phyloP scores from a whole-genome alignment of 1,140 invertebrate species.

The Grapholita molesta region DNA sequence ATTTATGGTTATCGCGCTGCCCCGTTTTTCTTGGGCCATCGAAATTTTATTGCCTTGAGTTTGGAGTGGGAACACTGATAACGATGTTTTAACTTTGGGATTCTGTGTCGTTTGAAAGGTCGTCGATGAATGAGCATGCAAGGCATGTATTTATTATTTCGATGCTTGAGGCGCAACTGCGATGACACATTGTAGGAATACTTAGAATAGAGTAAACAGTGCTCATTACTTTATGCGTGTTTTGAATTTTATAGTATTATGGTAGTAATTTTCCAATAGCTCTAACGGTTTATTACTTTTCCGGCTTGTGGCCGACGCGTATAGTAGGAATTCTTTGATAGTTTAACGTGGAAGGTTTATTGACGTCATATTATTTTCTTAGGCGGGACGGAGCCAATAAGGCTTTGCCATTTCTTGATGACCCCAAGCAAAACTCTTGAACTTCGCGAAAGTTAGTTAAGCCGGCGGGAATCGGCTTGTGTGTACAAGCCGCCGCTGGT shows the following conservation, averaged over 20 bases:
- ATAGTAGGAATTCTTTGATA: background rate
- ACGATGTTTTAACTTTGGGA: constrained; percentile 64
- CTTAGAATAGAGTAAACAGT: constrained; percentile 1
- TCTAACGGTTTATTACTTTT: constrained; percentile 15
- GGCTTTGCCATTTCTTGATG: no score
- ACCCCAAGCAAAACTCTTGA: no score
- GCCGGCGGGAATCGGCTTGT: no score
- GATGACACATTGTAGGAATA: constrained; percentile 11
- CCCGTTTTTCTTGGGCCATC: constrained; percentile 68
- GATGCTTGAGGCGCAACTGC: background rate
- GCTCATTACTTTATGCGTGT: background rate
- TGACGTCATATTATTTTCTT: no score
- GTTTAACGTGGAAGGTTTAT: background rate
- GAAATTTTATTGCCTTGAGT: constrained; percentile 72
- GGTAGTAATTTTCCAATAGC: constrained; percentile 10
- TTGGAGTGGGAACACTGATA: constrained; percentile 73
- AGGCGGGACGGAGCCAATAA: no score
- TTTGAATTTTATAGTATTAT: constrained; percentile 9
- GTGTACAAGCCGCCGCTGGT: no score
- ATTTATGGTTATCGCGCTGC: constrained; percentile 75
- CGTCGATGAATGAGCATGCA: constrained; percentile 51
- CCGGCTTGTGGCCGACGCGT: background rate
- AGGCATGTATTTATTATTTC: constrained; percentile 2
- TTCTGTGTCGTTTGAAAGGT: constrained; percentile 47
- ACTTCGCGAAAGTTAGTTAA: no score